Percentiles rank a stretch among this genome's conserved stretches.
Evolutionary conservation across 92 coral and sea anemone genomes (phyloP).

Genomic region (Umimayanthus chanpuru): DNA sequence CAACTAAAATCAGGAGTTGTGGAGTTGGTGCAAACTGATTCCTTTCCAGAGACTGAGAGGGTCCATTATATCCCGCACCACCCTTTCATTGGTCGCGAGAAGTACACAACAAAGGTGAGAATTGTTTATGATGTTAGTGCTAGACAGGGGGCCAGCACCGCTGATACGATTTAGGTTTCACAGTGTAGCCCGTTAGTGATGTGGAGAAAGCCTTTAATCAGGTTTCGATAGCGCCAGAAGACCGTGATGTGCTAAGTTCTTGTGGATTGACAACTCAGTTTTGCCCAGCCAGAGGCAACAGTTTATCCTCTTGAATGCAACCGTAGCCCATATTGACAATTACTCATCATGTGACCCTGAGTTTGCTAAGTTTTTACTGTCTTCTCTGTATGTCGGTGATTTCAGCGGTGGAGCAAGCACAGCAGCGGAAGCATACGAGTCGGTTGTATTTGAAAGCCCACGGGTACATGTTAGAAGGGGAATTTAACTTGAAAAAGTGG

Average conservation of each 20-base stretch:
- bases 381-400: slow-evolving; percentile 1
- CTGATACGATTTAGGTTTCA: slow-evolving; percentile 7
- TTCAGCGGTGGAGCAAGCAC: slow-evolving; percentile 49
- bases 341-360: slow-evolving; percentile 38
- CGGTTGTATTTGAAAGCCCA: slow-evolving; percentile 9
- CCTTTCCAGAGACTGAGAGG: slow-evolving; percentile 7
- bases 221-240: no score
- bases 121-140: slow-evolving; percentile 62
- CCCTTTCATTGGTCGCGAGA: no score
- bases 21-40: slow-evolving; percentile 7
- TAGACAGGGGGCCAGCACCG: no score
- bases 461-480: slow-evolving; percentile 40
- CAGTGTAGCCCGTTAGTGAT: no score
- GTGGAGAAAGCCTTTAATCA: no score
- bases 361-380: slow-evolving; percentile 43
- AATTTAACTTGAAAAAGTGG: slow-evolving; percentile 53
- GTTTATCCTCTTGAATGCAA: slow-evolving; percentile 38
- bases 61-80: slow-evolving; percentile 63
- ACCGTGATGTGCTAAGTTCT: no score
- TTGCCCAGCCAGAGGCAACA: not conserved
- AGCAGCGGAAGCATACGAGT: not conserved
- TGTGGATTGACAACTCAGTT: no score
- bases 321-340: slow-evolving; percentile 33
- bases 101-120: slow-evolving; percentile 60
- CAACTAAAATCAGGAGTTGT: not conserved